Conservation (phyloP, 2,113 vertebrate species). For the Rhizomys pruinosus region DNA sequence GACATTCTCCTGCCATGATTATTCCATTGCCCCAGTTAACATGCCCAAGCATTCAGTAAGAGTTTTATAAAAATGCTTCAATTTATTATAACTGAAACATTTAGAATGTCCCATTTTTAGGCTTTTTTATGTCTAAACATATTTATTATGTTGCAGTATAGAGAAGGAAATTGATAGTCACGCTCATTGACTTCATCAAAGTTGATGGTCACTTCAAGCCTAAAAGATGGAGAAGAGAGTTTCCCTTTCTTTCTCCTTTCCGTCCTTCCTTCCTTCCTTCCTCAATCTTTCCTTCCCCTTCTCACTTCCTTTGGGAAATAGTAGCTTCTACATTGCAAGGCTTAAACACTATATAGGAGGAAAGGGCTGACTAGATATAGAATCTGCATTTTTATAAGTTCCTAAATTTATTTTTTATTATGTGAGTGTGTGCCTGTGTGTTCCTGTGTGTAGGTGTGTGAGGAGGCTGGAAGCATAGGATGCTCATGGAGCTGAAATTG, state of each 20-base stretch:
- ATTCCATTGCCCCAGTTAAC: background rate
- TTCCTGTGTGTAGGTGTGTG: no score
- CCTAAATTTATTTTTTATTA: no score
- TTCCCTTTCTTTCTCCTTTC: background rate
- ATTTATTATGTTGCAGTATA: background rate
- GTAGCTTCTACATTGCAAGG: background rate
- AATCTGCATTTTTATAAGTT: background rate
- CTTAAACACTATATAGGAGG: background rate
- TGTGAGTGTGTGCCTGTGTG: no score
- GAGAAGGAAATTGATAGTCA: background rate
- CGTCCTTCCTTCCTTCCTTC: background rate
- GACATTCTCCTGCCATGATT: conserved; percentile 20
- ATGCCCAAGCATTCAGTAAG: conserved; percentile 31
- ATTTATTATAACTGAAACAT: conserved; percentile 13
- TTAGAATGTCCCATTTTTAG: conserved; percentile 34
- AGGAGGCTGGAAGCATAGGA: no score
- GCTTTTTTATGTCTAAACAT: background rate
- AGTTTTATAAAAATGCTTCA: conserved; percentile 54
- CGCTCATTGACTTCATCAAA: background rate
- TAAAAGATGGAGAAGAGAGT: conserved; percentile 5
- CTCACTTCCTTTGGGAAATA: background rate
- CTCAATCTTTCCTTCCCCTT: background rate
- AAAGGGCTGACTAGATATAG: background rate
- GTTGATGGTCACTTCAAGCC: background rate
- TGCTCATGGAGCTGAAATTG: no score